Conservation (phyloP, 2,797 vertebrate species). For the Enteromius thamalakanensis region DNA sequence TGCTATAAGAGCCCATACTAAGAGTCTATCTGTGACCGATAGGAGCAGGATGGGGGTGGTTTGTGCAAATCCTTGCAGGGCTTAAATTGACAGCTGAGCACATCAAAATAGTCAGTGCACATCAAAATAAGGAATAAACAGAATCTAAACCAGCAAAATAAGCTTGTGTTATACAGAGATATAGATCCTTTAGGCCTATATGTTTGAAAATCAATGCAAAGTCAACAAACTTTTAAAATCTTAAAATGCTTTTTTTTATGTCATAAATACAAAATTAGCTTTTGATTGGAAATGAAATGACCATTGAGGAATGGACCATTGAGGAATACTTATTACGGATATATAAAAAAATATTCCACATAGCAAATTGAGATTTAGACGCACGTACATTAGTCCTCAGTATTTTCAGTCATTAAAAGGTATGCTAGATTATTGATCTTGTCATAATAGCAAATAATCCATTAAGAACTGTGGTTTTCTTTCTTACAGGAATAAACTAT, state of each 20-base stretch:
- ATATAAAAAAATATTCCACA: background rate
- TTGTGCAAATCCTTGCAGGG: conserved; percentile 62
- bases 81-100: conserved; percentile 87
- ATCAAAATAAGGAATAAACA: conserved; percentile 1
- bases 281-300: background rate
- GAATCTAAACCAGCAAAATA: background rate
- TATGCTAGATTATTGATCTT: background rate
- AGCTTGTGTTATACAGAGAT: background rate
- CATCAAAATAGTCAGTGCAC: conserved; percentile 75
- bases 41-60: conserved; percentile 37
- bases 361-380: background rate
- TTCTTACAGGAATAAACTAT: background rate
- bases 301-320: background rate
- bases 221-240: background rate
- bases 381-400: background rate
- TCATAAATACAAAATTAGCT: background rate
- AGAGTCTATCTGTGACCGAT: conserved; percentile 47
- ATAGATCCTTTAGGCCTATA: background rate
- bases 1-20: conserved; percentile 44
- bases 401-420: background rate
- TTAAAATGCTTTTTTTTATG: conserved; percentile 86
- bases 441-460: background rate
- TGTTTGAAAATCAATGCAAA: background rate
- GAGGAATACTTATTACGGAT: background rate
- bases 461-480: background rate